Percentiles rank a stretch among this genome's conserved stretches.
Evolutionary conservation across 2,113 vertebrate species (phyloP).

Genomic region (Platanista minor): DNA sequence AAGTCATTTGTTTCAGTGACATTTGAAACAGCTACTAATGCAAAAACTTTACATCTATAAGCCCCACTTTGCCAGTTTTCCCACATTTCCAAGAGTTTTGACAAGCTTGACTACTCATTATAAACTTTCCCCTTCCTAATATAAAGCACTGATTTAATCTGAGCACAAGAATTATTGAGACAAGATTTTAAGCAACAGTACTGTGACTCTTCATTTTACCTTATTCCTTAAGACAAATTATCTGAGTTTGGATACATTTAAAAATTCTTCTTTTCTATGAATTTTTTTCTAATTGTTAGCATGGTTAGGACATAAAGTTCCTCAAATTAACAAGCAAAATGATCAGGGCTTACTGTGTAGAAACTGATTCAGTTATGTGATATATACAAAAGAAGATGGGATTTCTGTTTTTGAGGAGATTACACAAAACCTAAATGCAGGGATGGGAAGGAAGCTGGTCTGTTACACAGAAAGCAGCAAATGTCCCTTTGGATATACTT

Average conservation of each 20-base stretch:
- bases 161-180: background rate
- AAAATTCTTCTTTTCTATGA: background rate
- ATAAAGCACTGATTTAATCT: background rate
- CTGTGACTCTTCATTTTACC: background rate
- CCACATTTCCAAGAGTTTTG: constrained; percentile 33
- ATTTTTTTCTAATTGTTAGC: background rate
- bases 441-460: background rate
- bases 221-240: background rate
- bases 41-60: constrained; percentile 20
- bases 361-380: background rate
- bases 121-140: background rate
- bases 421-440: background rate
- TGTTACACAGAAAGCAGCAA: background rate
- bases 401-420: background rate
- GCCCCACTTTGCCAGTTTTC: constrained; percentile 24
- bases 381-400: background rate
- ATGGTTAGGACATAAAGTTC: background rate
- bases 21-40: constrained; percentile 49
- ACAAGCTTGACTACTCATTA: background rate
- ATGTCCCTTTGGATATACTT: background rate
- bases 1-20: constrained; percentile 56
- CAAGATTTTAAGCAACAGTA: background rate
- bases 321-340: constrained; percentile 10
- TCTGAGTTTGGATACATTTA: background rate
- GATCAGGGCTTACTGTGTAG: background rate